phyloP scores from a whole-genome alignment of 2,888 invertebrate genomes.

The Xestia xanthographa region DNA sequence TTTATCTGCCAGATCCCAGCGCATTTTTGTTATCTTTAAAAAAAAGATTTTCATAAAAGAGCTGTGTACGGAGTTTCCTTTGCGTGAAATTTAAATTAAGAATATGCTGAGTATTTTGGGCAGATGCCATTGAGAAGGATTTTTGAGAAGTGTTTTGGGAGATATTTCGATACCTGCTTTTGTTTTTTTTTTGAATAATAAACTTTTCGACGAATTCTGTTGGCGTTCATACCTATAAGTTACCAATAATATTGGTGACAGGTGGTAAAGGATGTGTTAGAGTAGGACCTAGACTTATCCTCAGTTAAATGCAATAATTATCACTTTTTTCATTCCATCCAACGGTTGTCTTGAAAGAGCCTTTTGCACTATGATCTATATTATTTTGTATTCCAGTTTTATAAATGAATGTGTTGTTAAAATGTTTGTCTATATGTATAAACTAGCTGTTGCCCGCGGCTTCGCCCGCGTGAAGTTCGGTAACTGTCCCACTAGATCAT shows the following conservation, averaged over 20 bases:
- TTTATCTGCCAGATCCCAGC: slow-evolving; percentile 61
- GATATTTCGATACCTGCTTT: slow-evolving; percentile 20
- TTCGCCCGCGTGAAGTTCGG: too few relatives aligned
- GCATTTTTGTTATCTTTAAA: slow-evolving; percentile 60
- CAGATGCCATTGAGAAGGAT: slow-evolving; percentile 16
- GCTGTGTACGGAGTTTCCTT: slow-evolving; percentile 43
- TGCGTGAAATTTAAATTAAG: slow-evolving; percentile 46
- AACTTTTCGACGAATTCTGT: neutral
- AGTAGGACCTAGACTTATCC: neutral
- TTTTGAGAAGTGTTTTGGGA: slow-evolving; percentile 15
- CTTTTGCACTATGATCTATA: neutral
- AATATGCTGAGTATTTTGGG: slow-evolving; percentile 47
- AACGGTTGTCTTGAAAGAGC: neutral
- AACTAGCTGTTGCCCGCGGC: too few relatives aligned
- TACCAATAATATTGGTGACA: neutral
- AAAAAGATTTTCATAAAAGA: slow-evolving; percentile 48
- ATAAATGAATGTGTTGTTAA: neutral
- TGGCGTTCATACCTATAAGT: neutral
- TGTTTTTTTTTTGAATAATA: slow-evolving; percentile 11
- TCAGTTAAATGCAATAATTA: neutral
- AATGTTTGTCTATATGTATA: neutral
- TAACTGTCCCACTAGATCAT: too few relatives aligned
- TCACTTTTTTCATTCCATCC: neutral
- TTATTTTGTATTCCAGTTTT: neutral
- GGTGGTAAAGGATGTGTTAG: neutral